Evolutionary conservation across 2,797 vertebrate genomes (phyloP), one percentile per base, ranked within the genome.

Genomic region (Catharus ustulatus): DNA sequence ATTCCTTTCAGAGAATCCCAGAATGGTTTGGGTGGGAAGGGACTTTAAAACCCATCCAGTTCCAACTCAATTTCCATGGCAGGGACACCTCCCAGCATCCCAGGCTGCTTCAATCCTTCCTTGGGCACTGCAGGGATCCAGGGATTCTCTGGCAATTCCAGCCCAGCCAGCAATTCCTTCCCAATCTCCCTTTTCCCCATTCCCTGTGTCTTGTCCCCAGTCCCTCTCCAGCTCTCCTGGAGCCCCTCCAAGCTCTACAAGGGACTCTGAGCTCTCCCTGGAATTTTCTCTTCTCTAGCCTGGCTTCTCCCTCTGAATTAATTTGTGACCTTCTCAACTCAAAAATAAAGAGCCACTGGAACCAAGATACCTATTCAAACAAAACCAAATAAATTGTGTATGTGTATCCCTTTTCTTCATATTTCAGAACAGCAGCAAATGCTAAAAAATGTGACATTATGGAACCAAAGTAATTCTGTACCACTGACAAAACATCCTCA

Each of bases 261-360:
- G 13, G 46, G 46, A 13, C 46, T 67, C 9, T 5, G 1, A 75
- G 18, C 12, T 67, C 62, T 68, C 38, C 63, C n/a, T 68, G 83
- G 15, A 29, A 0, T 15, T 18, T 45, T 85, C 43, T 0, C 30
- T 0, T 74, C 43, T 57, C 68, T 51, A 62, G 73, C 15, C 73
- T 69, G 48, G 20, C 17, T 86, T 20, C 64, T 30, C 14, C 17
- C 30, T 34, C 42, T 55, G 26, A 78, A 36, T 18, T 32, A 55
- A 78, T 48, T 13, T 0, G 0, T 34, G 30, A 23, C 26, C 32
- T 27, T 15, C 22, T 40, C 3, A 0, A 73, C 26, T n/a, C 17
- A 29, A 21, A 66, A 26, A 24, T 11, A 18, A 62, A 58, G 23
- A 58, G 34, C 34, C 57, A 21, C 3, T 11, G 24, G 36, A 49